Evolutionary conservation across 2,113 vertebrate species (phyloP).

Genomic region (Ardeotis arabs): DNA sequence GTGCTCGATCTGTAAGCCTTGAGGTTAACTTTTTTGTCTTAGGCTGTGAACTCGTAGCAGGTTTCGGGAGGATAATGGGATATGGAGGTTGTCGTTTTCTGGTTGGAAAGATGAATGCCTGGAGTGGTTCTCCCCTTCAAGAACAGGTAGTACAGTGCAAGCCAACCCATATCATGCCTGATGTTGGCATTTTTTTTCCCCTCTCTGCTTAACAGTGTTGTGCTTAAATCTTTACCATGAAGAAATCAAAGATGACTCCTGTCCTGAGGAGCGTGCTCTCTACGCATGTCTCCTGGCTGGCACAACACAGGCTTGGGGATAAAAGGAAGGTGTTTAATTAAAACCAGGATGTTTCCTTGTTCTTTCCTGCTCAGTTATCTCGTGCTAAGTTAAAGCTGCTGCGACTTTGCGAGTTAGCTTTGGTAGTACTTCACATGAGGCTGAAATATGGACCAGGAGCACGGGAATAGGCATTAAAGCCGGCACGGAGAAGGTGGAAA

Average conservation of each 20-base stretch:
- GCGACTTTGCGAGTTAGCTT: not conserved
- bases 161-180: fast-evolving
- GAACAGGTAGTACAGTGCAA: not conserved
- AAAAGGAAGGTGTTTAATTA: not conserved
- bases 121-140: not conserved
- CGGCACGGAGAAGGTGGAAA: not conserved
- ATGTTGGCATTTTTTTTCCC: not conserved
- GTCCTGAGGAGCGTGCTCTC: not conserved
- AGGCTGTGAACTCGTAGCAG: not conserved
- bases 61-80: not conserved
- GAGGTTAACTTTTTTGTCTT: not conserved
- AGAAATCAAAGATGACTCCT: not conserved
- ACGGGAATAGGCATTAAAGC: not conserved
- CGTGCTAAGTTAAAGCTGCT: not conserved
- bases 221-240: not conserved
- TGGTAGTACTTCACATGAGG: not conserved
- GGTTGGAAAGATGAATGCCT: not conserved
- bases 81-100: not conserved
- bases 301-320: not conserved
- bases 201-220: not conserved
- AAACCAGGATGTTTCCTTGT: not conserved
- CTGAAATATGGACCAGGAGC: not conserved
- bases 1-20: not conserved
- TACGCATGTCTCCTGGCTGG: not conserved
- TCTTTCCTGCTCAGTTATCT: not conserved